These are phyloP conservation scores for Smittia aterrima DNA, from an alignment of 2,888 invertebrate species.

Conservation along the genomic window DNA sequence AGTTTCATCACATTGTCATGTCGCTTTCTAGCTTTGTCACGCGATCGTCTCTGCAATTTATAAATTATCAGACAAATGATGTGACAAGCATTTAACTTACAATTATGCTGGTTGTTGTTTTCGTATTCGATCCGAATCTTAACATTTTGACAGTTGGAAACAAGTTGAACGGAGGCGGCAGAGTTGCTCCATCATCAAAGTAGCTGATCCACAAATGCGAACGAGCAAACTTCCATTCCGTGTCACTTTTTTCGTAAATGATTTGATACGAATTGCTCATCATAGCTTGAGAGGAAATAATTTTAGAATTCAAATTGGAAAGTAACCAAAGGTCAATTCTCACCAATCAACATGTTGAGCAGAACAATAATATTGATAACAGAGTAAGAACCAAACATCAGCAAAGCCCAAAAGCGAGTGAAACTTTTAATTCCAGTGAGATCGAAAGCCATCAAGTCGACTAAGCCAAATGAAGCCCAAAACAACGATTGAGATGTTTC, in stretches of 20 bases:
- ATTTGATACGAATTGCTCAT: constrained; percentile 99
- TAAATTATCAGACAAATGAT: too few species aligned
- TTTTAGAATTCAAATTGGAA: too few species aligned
- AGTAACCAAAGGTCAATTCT: too few species aligned
- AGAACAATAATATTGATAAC: constrained; percentile 86
- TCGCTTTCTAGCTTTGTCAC: constrained; percentile 66
- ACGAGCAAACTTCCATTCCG: constrained; percentile 96
- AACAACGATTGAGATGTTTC: constrained; percentile 97
- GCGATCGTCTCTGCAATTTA: constrained; percentile 65
- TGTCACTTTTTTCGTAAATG: constrained; percentile 92
- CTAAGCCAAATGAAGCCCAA: constrained; percentile 96
- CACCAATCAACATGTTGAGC: constrained; percentile 9
- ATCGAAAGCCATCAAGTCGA: constrained; percentile 92
- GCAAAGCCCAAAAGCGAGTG: constrained; percentile 92
- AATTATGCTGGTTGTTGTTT: constrained; percentile 61
- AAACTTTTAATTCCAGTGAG: constrained; percentile 93
- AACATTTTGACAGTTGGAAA: constrained; percentile 77
- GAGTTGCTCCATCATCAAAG: constrained; percentile 87
- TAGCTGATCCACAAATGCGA: constrained; percentile 97
- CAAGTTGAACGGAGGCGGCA: constrained; percentile 93
- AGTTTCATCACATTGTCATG: constrained; percentile 86
- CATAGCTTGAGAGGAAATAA: constrained; percentile 85
- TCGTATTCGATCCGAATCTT: constrained; percentile 51
- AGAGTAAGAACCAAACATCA: constrained; percentile 97
- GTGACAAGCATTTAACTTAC: too few species aligned